Conservation (phyloP, 2,113 vertebrate genomes). For the Callospermophilus lateralis region DNA sequence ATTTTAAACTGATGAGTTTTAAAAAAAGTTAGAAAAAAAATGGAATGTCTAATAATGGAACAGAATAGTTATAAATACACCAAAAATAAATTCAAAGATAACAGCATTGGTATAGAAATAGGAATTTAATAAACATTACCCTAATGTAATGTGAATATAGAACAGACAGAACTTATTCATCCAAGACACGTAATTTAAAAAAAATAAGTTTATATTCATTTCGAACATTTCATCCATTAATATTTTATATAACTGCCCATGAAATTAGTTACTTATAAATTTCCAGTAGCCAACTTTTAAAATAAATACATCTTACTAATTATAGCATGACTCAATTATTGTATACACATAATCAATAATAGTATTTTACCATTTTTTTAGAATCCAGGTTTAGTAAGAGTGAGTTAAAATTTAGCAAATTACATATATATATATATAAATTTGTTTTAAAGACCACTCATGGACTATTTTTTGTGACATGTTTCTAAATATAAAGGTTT, state of each 20-base stretch:
- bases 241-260: slow-evolving; percentile 63
- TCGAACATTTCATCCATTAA: slow-evolving; percentile 47
- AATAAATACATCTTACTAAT: slow-evolving; percentile 54
- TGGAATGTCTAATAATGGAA: neutral
- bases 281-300: slow-evolving; percentile 51
- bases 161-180: slow-evolving; percentile 48
- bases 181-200: slow-evolving; percentile 40
- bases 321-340: slow-evolving; percentile 46
- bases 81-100: slow-evolving; percentile 54
- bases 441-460: neutral
- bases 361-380: slow-evolving; percentile 53
- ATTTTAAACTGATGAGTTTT: slow-evolving; percentile 32
- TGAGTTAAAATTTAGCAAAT: neutral
- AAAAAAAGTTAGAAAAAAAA: slow-evolving; percentile 10
- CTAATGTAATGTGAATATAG: neutral
- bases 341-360: slow-evolving; percentile 21
- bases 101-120: neutral
- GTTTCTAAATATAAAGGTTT: slow-evolving; percentile 1
- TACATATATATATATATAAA: neutral
- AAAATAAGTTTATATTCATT: slow-evolving; percentile 50
- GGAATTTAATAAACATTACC: slow-evolving; percentile 23
- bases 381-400: neutral
- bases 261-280: slow-evolving; percentile 56
- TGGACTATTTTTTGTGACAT: neutral
- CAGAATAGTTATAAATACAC: neutral